Evolutionary conservation across 2,113 vertebrate genomes (phyloP).

Genomic region (Poecile atricapillus): DNA sequence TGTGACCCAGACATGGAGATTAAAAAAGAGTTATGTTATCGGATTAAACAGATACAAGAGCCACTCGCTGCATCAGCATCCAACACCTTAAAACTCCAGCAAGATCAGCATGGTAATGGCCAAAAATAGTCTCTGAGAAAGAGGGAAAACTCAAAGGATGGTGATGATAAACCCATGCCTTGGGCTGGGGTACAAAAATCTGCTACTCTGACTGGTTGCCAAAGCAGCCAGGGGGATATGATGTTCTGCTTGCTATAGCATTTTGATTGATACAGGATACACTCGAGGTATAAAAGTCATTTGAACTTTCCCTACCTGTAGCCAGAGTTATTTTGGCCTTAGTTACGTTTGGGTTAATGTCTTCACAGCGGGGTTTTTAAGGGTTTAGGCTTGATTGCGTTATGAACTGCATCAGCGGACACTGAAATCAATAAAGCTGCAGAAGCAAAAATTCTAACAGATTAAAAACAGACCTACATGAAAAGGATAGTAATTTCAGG

Average conservation of each 20-base stretch:
- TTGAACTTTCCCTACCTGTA: background rate
- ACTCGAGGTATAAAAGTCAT: rapidly evolving
- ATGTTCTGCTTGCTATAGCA: background rate
- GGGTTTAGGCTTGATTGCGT: background rate
- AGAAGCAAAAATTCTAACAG: background rate
- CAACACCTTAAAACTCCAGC: conserved; percentile 31
- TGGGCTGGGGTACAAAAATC: background rate
- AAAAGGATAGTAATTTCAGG: conserved; percentile 1
- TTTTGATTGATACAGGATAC: background rate
- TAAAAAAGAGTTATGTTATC: conserved; percentile 55
- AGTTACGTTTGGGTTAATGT: background rate
- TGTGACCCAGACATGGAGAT: conserved; percentile 58
- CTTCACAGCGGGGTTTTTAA: background rate
- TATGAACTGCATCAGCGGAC: rapidly evolving
- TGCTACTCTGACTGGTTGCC: background rate
- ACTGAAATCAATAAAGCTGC: background rate
- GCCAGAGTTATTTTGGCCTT: background rate
- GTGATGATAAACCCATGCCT: background rate
- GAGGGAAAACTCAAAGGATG: background rate
- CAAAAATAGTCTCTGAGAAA: background rate
- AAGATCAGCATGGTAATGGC: background rate
- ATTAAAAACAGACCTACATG: background rate
- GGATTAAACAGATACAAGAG: conserved; percentile 60
- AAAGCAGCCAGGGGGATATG: background rate
- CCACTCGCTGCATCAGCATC: background rate